Percentiles rank a stretch among this genome's conserved stretches.
phyloP scores from a whole-genome alignment of 2,113 vertebrate genomes.

The Circaetus gallicus region DNA sequence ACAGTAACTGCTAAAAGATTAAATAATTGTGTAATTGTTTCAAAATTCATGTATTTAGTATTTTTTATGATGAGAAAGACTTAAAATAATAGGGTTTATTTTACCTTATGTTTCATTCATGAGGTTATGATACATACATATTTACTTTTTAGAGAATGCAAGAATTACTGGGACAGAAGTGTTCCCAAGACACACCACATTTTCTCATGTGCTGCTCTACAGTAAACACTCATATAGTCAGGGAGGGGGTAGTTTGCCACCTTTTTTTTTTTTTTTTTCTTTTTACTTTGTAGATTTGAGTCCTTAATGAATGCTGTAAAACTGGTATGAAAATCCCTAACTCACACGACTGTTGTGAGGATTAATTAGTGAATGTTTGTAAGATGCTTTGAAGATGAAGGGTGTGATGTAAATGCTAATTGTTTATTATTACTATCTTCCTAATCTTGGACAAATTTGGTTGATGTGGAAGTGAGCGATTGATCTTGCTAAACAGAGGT shows the following conservation, averaged over 20 bases:
- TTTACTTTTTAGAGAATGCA: not conserved
- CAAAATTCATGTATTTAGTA: not conserved
- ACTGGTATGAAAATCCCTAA: conserved; percentile 1
- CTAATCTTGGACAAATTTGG: not conserved
- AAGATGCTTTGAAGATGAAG: conserved; percentile 54
- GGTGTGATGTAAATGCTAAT: conserved; percentile 55
- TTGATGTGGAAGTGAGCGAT: not conserved
- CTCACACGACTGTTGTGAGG: not conserved
- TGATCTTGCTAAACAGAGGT: conserved; percentile 31
- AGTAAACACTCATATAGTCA: not conserved
- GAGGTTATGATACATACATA: not conserved
- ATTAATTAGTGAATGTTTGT: conserved; percentile 52
- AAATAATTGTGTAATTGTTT: not conserved
- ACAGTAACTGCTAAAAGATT: not conserved
- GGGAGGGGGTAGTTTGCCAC: not conserved
- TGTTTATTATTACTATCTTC: conserved; percentile 54
- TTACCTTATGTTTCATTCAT: not conserved
- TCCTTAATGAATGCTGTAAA: not conserved
- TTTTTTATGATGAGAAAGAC: not conserved
- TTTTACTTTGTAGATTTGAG: not conserved
- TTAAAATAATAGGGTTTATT: not conserved
- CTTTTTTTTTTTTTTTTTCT: not conserved
- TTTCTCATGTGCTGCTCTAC: not conserved
- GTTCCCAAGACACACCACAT: not conserved
- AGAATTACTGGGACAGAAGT: not conserved